Evolutionary conservation across 2,797 vertebrate genomes (phyloP).

Genomic region (Fundulus diaphanus): DNA sequence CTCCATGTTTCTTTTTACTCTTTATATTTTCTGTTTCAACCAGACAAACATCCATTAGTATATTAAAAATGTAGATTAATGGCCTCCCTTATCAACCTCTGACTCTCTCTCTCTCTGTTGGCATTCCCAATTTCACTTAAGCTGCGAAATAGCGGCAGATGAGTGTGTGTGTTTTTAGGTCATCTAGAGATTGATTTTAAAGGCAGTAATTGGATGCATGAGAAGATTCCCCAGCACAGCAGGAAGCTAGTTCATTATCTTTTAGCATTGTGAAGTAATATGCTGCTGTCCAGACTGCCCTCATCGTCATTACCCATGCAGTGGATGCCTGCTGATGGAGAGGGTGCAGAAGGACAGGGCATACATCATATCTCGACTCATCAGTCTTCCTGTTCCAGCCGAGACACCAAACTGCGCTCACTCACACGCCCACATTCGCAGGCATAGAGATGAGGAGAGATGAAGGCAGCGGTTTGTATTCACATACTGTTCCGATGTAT

Average conservation of each 20-base stretch:
- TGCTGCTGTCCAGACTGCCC: constrained; percentile 67
- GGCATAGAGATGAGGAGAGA: constrained; percentile 71
- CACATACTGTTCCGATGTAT: constrained; percentile 66
- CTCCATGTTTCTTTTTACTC: constrained; percentile 10
- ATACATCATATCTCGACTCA: constrained; percentile 78
- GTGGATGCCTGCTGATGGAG: constrained; percentile 72
- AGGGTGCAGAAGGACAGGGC: constrained; percentile 70
- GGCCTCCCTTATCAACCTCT: constrained; percentile 34
- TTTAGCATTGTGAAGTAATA: constrained; percentile 71
- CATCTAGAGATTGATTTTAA: constrained; percentile 74
- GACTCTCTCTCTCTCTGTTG: constrained; percentile 18
- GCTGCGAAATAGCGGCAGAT: constrained; percentile 42
- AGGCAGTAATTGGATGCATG: constrained; percentile 79
- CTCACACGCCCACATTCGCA: constrained; percentile 52
- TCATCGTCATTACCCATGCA: constrained; percentile 78
- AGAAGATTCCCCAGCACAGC: constrained; percentile 71
- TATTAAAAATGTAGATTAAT: constrained; percentile 64
- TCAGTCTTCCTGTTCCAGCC: constrained; percentile 71
- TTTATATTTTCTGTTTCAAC: background rate
- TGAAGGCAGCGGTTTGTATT: constrained; percentile 76
- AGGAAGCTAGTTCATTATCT: constrained; percentile 78
- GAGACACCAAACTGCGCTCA: constrained; percentile 73
- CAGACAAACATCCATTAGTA: constrained; percentile 51
- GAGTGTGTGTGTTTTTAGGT: constrained; percentile 63
- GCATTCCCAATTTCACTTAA: constrained; percentile 37